These are phyloP conservation scores for Trissoscelio sp. DNA, from an alignment of 2,888 invertebrate species.

Conservation along the genomic window DNA sequence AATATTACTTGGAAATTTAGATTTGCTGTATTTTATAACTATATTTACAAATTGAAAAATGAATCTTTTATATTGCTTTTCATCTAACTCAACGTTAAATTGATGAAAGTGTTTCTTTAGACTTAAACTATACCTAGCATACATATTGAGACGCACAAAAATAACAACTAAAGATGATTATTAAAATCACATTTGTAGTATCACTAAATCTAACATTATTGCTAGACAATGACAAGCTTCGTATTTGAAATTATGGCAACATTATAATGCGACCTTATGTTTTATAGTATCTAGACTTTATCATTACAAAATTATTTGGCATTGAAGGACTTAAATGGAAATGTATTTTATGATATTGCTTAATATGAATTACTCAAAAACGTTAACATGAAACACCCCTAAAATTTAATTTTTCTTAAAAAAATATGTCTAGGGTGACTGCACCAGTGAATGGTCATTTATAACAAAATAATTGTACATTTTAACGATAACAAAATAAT, in stretches of 20 bases:
- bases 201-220: constrained; percentile 61
- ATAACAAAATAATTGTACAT: too few relatives aligned
- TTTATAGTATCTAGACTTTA: constrained; percentile 29
- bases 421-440: too few relatives aligned
- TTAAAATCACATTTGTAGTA: constrained; percentile 62
- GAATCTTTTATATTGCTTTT: too few relatives aligned
- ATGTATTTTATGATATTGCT: constrained; percentile 15
- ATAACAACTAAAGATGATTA: constrained; percentile 52
- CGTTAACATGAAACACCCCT: too few relatives aligned
- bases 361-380: not conserved
- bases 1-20: too few relatives aligned
- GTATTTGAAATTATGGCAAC: constrained; percentile 65
- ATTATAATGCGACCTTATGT: constrained; percentile 48
- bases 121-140: constrained; percentile 24
- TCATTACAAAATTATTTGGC: constrained; percentile 61
- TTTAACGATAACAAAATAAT: too few relatives aligned
- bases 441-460: too few relatives aligned
- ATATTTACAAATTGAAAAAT: too few relatives aligned
- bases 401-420: too few relatives aligned
- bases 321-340: constrained; percentile 47
- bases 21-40: too few relatives aligned
- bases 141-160: constrained; percentile 60
- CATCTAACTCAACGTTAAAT: too few relatives aligned
- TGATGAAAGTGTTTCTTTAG: too few relatives aligned
- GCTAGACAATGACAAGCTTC: constrained; percentile 67